A percentile compares a stretch with the other conserved stretches of the same genome.
Conservation (phyloP, 2,113 vertebrate species). For the Sebastes fasciatus region DNA sequence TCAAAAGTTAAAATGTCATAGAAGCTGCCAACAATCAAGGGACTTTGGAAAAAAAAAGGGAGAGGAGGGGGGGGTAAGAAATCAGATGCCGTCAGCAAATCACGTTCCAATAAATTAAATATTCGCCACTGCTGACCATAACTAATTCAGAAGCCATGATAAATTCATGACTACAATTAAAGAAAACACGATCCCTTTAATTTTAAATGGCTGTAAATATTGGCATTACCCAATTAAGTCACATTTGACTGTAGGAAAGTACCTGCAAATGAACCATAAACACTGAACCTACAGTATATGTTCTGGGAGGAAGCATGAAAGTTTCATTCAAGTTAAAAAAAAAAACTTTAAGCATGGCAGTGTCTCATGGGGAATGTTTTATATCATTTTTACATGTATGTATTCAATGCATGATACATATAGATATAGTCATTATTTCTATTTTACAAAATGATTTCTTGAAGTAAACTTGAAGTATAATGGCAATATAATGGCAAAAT, state of each 20-base stretch:
- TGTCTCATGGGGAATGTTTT: constrained; percentile 14
- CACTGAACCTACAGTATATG: constrained; percentile 6
- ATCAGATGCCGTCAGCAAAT: constrained; percentile 83
- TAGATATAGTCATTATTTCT: not conserved
- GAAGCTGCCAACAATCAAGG: constrained; percentile 80
- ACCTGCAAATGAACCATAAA: constrained; percentile 59
- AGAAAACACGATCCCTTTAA: constrained; percentile 85
- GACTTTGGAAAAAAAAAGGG: constrained; percentile 56
- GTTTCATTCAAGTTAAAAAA: constrained; percentile 10
- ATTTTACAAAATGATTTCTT: not conserved
- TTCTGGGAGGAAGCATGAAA: constrained; percentile 11
- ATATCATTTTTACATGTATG: constrained; percentile 4
- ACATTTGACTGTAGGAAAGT: constrained; percentile 65
- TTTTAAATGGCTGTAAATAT: constrained; percentile 87
- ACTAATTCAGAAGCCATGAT: constrained; percentile 85
- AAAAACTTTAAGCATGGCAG: not conserved
- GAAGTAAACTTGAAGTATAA: not conserved
- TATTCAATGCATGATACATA: not conserved
- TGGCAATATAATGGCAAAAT: not conserved
- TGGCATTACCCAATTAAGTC: constrained; percentile 86
- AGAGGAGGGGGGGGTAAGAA: constrained; percentile 27
- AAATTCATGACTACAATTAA: constrained; percentile 87
- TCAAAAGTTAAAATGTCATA: constrained; percentile 82
- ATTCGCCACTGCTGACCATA: constrained; percentile 85
- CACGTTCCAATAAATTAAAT: constrained; percentile 84